Evolutionary conservation across 2,797 vertebrate species (phyloP).

Genomic region (Neosilurus hyrtlii): DNA sequence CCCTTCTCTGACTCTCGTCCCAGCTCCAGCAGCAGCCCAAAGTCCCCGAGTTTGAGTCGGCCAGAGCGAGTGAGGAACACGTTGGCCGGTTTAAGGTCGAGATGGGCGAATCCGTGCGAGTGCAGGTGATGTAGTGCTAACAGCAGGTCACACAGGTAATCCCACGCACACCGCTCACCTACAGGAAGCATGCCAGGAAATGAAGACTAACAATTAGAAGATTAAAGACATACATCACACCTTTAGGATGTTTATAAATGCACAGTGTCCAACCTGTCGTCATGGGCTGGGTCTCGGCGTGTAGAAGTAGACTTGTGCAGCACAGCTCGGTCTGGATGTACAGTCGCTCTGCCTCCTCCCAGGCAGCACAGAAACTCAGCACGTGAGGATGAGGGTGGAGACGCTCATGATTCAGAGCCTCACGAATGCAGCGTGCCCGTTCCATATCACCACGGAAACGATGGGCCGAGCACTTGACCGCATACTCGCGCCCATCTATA

Average conservation of each 20-base stretch:
- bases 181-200: slow-evolving; percentile 8
- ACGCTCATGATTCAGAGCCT: slow-evolving; percentile 83
- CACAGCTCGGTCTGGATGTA: slow-evolving; percentile 91
- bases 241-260: neutral
- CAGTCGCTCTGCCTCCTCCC: slow-evolving; percentile 85
- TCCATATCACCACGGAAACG: slow-evolving; percentile 83
- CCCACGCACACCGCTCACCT: slow-evolving; percentile 78
- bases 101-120: slow-evolving; percentile 77
- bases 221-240: neutral
- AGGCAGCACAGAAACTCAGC: slow-evolving; percentile 81
- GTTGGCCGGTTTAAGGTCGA: slow-evolving; percentile 90
- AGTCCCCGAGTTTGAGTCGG: slow-evolving; percentile 86
- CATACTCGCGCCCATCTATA: slow-evolving; percentile 77
- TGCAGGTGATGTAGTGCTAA: slow-evolving; percentile 83
- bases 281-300: slow-evolving; percentile 77
- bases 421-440: slow-evolving; percentile 75
- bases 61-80: slow-evolving; percentile 81
- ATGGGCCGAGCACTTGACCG: slow-evolving; percentile 83
- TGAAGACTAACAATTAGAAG: neutral
- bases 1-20: neutral
- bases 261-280: slow-evolving; percentile 57
- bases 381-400: slow-evolving; percentile 82
- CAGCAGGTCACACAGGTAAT: slow-evolving; percentile 82
- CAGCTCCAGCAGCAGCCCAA: slow-evolving; percentile 82
- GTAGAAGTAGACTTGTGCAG: slow-evolving; percentile 78